Evolutionary conservation across 35 echinoderm and acorn worm species (phyloP), one percentile per base, ranked within the genome.

Genomic region (Eucidaris tribuloides): DNA sequence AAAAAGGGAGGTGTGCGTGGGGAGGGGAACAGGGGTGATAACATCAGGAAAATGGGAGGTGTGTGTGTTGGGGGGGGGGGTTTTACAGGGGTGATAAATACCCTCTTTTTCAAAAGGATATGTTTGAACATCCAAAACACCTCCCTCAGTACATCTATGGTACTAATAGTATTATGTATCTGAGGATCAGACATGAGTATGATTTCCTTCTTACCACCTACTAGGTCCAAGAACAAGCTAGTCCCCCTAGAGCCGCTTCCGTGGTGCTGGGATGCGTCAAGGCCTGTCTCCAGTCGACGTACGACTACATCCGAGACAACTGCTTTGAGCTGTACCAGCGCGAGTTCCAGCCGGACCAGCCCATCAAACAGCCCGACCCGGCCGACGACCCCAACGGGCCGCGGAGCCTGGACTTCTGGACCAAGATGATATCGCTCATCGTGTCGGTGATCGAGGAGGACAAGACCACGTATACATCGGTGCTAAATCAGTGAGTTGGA

Each of bases 391-490:
- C 90, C 37, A 76, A 84, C 46, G 91, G 84, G 46, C 80, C 85
- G 6, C 89, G 86, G 43, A 93, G 87, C 76, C 65, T 99, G 35
- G 96, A 99, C 63, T 99, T 93, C 90, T 99, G 96, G 96, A 86
- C 96, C 61, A 93, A 93, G 83, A 70, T 99, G 22, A 99, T 99
- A 30, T 93, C 91, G 5, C 83, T 99, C 19, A 93, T 99, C 42
- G 91, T 93, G 13, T 99, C 96, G 2, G 96, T 99, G 23, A 99
- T 99, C 30, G 96, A 99, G 42, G 91, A 99, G 83, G 96, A 99
- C 58, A 99, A 99, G 70, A 87, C 82, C 1, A 99, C 90, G 3
- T 99, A 99, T 42, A 99, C 96, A 34, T 36, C 82, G 34, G 91
- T 99, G 46, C 83, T 99, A n/a, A 99, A 99, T 41, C 96, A 99